Base-by-base conservation (phyloP, 1,140 invertebrate genomes). In the Centruroides vittatus region DNA sequence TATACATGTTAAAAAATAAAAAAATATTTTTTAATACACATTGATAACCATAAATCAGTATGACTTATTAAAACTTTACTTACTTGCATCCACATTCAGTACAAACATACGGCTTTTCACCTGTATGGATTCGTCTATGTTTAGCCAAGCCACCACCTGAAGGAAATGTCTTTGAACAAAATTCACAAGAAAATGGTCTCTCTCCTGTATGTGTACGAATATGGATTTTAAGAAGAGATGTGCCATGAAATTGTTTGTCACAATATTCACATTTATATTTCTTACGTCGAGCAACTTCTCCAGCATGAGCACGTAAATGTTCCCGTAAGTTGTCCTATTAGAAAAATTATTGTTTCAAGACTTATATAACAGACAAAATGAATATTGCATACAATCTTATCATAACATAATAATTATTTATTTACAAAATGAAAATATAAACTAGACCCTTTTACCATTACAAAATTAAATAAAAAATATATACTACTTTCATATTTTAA, bases 91-190 rank as follows among this genome's bases (percentile, higher is more conserved):
- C 59, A 61, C 65, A 70, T 47, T 68, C 59, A 58, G 60, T 46
- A 55, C 67, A 70, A 47, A 84, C 78, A 69, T 86, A 90, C 0
- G 89, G 89, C 48, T 86, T 84, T 72, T 89, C 86, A 61, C 87
- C 86, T 3, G 86, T 89, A 70, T 90, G 87, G 70, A 84, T 84
- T 41, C 86, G 78, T 48, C 83, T 74, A 73, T 91, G 88, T 66
- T 88, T 87, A 67, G 86, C 86, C 67, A 88, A 78, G 12, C 84
- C 84, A 46, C 83, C 79, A 65, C 79, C 78, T 3, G 84, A 83
- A 6, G 83, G 79, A 72, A 88, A 87, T 52, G 74, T 72, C 69
- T 84, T 84, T 1, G 76, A 71, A 68, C 84, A 84, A 63, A 84
- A 71, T 70, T 86, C 78, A 74, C 86, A 84, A 46, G 73, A 71